These are phyloP conservation scores for Pelobates fuscus DNA, from an alignment of 2,113 vertebrate genomes.

Conservation along the genomic window DNA sequence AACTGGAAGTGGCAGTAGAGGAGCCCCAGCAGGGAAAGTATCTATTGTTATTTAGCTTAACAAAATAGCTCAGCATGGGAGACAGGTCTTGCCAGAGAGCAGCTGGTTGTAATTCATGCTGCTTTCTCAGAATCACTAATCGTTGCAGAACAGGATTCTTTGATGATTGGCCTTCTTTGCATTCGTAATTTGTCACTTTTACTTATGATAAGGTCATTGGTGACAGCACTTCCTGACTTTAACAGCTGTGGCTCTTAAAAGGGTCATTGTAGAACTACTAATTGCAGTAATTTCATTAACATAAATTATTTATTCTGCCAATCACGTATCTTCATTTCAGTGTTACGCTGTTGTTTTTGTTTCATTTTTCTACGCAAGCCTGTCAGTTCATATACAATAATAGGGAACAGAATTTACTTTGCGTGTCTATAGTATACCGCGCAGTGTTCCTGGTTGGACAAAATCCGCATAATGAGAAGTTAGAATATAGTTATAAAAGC, in stretches of 20 bases:
- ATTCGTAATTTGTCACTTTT: constrained; percentile 82
- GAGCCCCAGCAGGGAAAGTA: constrained; percentile 75
- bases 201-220: constrained; percentile 86
- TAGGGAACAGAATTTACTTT: constrained; percentile 53
- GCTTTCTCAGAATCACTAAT: constrained; percentile 79
- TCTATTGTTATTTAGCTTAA: constrained; percentile 79
- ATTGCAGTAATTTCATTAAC: constrained; percentile 99
- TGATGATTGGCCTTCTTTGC: constrained; percentile 78
- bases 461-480: constrained; percentile 52
- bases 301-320: constrained; percentile 96
- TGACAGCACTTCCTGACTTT: constrained; percentile 92
- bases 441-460: constrained; percentile 3
- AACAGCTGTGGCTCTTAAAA: constrained; percentile 97
- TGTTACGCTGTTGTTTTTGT: constrained; percentile 36
- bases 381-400: constrained; percentile 42
- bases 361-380: constrained; percentile 53
- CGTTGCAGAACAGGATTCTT: constrained; percentile 75
- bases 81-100: constrained; percentile 72
- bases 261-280: constrained; percentile 95
- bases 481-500: neutral
- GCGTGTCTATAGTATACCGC: neutral
- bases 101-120: constrained; percentile 82
- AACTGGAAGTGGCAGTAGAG: constrained; percentile 74
- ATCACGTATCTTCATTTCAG: constrained; percentile 76
- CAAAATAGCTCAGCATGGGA: constrained; percentile 82